Evolutionary conservation across 2,888 invertebrate species (phyloP), one percentile per base, ranked within the genome.

Genomic region (Synanthedon formicaeformis): DNA sequence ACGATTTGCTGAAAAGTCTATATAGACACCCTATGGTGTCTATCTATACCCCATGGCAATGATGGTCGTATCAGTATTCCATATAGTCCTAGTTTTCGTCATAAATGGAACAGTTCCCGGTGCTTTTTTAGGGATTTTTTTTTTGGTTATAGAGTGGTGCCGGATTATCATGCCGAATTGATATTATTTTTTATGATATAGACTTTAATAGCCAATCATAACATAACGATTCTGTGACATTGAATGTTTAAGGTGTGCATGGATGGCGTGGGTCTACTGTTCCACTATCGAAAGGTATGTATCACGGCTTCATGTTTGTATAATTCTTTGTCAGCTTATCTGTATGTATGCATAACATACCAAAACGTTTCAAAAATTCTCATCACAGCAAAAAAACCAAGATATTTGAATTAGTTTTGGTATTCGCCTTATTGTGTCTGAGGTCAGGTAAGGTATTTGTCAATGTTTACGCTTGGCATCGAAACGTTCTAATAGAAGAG

Each of bases 271-370:
- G 98, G 98, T 67, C 93, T 99, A 65, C 94, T 99, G 71, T 98
- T 99, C 90, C 98, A 97, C 69, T 97, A 98, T 87, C 98, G 98
- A 93, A 99, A 99, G 97, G 99, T 99, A 93, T 81, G 78, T 74
- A 58, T 56, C 59, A 61, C 57, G 56, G 65, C 67, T 73, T 73
- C 63, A 53, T 55, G 51, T 66, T 58, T 69, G 66, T 61, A 60
- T 66, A 64, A 54, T 41, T 76, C 80, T 81, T 75, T 77, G 78
- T 86, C 76, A 67, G 84, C 83, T 86, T 88, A 64, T 77, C 60
- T 67, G 61, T 64, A 70, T 78, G 75, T 77, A 69, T 64, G 66
- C 66, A 59, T 73, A 74, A 76, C 72, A 67, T 78, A 74, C 79
- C 80, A 80, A 80, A 79, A 74, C 73, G 55, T 62, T 58, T 56